These are phyloP conservation scores for Fragum whitleyi DNA, from an alignment of 2,888 invertebrate genomes.

Conservation along the genomic window DNA sequence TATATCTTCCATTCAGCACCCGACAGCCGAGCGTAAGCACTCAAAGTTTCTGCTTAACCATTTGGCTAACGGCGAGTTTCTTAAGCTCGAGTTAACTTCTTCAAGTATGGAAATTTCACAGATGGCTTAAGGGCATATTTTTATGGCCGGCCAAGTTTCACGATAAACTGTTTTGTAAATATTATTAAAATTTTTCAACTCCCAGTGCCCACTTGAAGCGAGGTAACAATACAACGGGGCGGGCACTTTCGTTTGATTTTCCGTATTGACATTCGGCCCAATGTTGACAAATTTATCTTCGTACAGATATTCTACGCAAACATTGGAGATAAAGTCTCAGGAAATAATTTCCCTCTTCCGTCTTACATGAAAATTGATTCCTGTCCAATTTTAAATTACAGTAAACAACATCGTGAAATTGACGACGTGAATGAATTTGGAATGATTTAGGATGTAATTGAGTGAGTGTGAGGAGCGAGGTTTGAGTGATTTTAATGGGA, in stretches of 20 bases:
- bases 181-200: conserved; percentile 16
- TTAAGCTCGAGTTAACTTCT: too few relatives aligned
- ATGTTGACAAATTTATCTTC: conserved; percentile 28
- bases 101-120: not conserved
- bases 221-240: conserved; percentile 1
- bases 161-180: conserved; percentile 25
- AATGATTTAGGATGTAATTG: too few relatives aligned
- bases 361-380: not conserved
- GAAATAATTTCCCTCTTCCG: not conserved
- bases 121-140: not conserved
- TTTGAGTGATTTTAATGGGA: too few relatives aligned
- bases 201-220: conserved; percentile 1
- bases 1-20: too few relatives aligned
- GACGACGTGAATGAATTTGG: too few relatives aligned
- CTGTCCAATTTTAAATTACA: too few relatives aligned
- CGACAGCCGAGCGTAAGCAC: too few relatives aligned
- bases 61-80: too few relatives aligned
- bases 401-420: too few relatives aligned
- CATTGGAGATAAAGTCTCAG: conserved; percentile 8
- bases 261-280: conserved; percentile 8
- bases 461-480: too few relatives aligned
- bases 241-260: conserved; percentile 17
- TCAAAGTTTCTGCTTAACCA: too few relatives aligned
- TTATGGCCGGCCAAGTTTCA: conserved; percentile 8
- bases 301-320: conserved; percentile 20